phyloP scores from a whole-genome alignment of 2,797 vertebrate species.

The Iguana delicatissima region DNA sequence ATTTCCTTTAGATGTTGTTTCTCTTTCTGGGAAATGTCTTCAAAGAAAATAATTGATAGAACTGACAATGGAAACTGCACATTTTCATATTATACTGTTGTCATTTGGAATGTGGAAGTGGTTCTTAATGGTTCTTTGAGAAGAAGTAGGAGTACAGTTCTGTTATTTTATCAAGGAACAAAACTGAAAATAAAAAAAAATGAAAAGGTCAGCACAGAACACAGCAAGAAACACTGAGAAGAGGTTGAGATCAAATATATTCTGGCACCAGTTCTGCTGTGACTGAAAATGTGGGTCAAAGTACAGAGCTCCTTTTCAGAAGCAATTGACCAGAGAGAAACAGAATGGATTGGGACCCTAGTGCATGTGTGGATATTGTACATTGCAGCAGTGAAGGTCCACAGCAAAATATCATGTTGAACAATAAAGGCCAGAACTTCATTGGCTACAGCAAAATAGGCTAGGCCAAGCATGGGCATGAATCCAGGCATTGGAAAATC shows the following conservation, averaged over 20 bases:
- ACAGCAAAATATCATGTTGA: no score
- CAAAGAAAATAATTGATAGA: slow-evolving; percentile 15
- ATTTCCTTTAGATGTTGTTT: slow-evolving; percentile 21
- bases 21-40: slow-evolving; percentile 7
- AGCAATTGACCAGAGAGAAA: not conserved
- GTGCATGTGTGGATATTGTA: no score
- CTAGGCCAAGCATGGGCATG: no score
- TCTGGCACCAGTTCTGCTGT: not conserved
- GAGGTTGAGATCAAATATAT: not conserved
- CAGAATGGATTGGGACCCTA: not conserved
- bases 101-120: not conserved
- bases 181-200: not conserved
- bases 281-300: not conserved
- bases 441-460: no score
- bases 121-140: slow-evolving; percentile 6
- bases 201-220: not conserved
- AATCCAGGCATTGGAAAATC: no score
- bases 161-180: slow-evolving; percentile 1
- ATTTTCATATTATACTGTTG: slow-evolving; percentile 7
- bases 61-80: not conserved
- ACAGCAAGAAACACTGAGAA: not conserved
- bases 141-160: not conserved
- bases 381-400: no score
- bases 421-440: no score
- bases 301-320: not conserved